phyloP scores from a whole-genome alignment of 1,140 invertebrate genomes.

The Drosophila virilis region DNA sequence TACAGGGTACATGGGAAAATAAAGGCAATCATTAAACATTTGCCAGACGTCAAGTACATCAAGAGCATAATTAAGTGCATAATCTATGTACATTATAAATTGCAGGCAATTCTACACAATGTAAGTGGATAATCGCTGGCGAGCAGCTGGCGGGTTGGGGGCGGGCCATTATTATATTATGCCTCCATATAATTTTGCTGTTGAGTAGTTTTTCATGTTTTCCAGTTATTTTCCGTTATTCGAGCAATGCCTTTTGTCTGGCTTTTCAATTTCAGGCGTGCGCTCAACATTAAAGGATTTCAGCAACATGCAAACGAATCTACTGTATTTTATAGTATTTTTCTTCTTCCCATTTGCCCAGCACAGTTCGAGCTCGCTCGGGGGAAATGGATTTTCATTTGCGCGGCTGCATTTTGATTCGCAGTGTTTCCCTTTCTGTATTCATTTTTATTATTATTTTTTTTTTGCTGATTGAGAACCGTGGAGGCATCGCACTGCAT shows the following conservation, averaged over 20 bases:
- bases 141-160: not conserved
- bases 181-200: constrained; percentile 1
- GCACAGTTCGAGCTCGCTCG: constrained; percentile 24
- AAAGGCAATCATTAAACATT: not conserved
- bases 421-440: constrained; percentile 19
- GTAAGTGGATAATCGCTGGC: constrained; percentile 33
- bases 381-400: constrained; percentile 51
- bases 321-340: not conserved
- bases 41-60: not conserved
- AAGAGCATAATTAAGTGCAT: constrained; percentile 22
- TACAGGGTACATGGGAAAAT: not conserved
- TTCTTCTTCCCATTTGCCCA: constrained; percentile 5
- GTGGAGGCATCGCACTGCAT: constrained; percentile 39
- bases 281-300: constrained; percentile 37
- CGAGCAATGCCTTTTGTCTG: constrained; percentile 41
- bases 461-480: constrained; percentile 5
- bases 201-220: constrained; percentile 71
- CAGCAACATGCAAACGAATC: constrained; percentile 36
- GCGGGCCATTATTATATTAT: constrained; percentile 36
- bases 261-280: constrained; percentile 45
- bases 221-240: constrained; percentile 27
- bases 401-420: constrained; percentile 46
- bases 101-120: constrained; percentile 67
- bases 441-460: constrained; percentile 19
- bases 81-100: constrained; percentile 35